Conservation (phyloP, 2,113 vertebrate genomes). For the Toxotes jaculatrix region DNA sequence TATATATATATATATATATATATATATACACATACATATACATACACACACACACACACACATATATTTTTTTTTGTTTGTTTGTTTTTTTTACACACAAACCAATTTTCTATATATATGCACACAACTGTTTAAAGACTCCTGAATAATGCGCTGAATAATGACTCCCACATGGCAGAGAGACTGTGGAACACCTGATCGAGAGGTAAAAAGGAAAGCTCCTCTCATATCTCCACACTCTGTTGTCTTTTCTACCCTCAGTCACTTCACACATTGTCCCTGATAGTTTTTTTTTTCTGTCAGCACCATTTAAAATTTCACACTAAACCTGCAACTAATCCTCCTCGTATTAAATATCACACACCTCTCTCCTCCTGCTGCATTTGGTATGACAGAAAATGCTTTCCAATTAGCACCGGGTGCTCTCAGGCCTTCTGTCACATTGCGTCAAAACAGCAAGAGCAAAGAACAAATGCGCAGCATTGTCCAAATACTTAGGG, state of each 20-base stretch:
- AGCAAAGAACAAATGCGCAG: neutral
- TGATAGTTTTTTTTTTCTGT: conserved; percentile 39
- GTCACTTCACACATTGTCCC: conserved; percentile 17
- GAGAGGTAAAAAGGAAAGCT: conserved; percentile 9
- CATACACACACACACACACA: conserved; percentile 12
- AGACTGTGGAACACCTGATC: conserved; percentile 27
- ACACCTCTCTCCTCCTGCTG: neutral
- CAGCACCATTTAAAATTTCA: conserved; percentile 9
- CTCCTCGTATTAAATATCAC: conserved; percentile 24
- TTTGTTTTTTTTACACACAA: conserved; percentile 6
- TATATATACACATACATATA: neutral
- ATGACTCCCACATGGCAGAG: conserved; percentile 68
- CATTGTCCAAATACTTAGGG: neutral
- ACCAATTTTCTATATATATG: no score
- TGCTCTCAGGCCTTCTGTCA: neutral
- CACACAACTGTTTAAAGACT: no score
- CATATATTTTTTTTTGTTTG: conserved; percentile 41
- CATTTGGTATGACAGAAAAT: conserved; percentile 2
- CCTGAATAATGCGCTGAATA: conserved; percentile 39
- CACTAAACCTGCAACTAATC: neutral
- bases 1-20: conserved; percentile 8
- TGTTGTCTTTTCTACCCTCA: neutral
- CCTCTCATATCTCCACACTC: neutral
- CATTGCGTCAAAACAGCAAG: neutral
- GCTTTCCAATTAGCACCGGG: conserved; percentile 29